Evolutionary conservation across 2,113 vertebrate genomes (phyloP).

Genomic region (Tachuris rubrigastra): DNA sequence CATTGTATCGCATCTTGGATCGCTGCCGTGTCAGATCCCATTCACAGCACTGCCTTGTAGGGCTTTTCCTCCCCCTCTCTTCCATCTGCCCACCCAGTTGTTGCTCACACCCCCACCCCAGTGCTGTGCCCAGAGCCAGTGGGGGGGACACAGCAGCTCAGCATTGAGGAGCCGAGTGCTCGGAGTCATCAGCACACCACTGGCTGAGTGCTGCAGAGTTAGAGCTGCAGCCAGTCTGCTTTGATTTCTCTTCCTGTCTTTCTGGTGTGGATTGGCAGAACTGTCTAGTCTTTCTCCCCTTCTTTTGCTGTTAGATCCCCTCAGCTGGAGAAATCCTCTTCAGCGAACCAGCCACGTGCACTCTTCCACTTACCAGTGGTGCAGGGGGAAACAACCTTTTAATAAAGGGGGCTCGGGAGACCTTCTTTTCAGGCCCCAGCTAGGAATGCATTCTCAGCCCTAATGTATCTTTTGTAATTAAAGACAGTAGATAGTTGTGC

Average conservation of each 20-base stretch:
- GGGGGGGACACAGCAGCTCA: background rate
- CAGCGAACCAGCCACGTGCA: background rate
- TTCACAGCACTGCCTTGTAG: background rate
- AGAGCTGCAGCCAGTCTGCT: background rate
- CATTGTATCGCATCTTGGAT: background rate
- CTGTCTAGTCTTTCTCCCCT: background rate
- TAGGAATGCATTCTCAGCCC: conserved; percentile 9
- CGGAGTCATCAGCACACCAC: background rate
- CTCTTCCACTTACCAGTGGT: background rate
- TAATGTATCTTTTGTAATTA: conserved; percentile 46
- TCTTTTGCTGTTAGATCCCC: background rate
- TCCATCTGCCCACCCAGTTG: background rate
- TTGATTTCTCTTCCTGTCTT: background rate
- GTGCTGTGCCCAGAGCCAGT: background rate
- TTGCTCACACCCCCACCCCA: background rate
- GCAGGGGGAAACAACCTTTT: background rate
- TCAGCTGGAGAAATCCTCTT: background rate
- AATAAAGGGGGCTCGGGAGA: background rate
- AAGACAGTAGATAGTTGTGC: background rate
- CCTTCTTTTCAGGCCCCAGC: background rate
- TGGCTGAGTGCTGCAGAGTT: background rate
- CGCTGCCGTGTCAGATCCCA: background rate
- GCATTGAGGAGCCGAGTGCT: background rate
- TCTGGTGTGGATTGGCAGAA: background rate
- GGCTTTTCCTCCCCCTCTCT: background rate